Evolutionary conservation across 2,888 invertebrate genomes (phyloP), one percentile per base, ranked within the genome.

Genomic region (Microctonus hyperodae): DNA sequence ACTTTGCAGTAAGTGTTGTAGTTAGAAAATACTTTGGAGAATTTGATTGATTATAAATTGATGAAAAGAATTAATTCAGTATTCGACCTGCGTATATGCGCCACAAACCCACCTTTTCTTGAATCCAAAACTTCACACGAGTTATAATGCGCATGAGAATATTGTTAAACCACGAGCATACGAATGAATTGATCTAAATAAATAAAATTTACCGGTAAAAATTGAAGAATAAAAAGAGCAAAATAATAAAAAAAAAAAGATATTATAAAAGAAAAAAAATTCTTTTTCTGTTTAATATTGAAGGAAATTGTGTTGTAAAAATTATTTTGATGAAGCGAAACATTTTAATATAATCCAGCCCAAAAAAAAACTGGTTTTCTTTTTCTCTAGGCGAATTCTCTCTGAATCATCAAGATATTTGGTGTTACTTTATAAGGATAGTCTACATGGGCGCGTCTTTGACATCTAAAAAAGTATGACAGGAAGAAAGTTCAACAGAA

Each of bases 51-150:
- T 28, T 55, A 37, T 33, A 61, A 64, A 63, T 66, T 69, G 64
- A 64, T 62, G 4, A 28, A 56, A 13, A 50, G 61, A 67, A 68
- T 58, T 63, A 64, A 63, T n/a, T 63, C 58, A 59, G 37, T 65
- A 70, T 72, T 69, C 72, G 65, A 59, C 31, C n/a, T 64, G 64
- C 69, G 67, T 69, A 33, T 60, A 40, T 25, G 72, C 58, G 68
- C 72, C 51, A 72, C 67, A 72, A 70, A 72, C 72, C 72, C 67
- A 63, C 67, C 53, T 53, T 53, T 51, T 53, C 5, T 25, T 11
- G 7, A n/a, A n/a, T 44, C n/a, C 40, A n/a, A 40, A 13, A 7
- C 44, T 44, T 44, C 44, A n/a, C 53, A 53, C 23, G 53, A n/a
- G 53, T 25, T 28, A 53, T 28, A 28, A 53, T n/a, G 23, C 28